Evolutionary conservation across 2,797 vertebrate genomes (phyloP), one percentile per base, ranked within the genome.

Genomic region (Sebastes matsubarae): DNA sequence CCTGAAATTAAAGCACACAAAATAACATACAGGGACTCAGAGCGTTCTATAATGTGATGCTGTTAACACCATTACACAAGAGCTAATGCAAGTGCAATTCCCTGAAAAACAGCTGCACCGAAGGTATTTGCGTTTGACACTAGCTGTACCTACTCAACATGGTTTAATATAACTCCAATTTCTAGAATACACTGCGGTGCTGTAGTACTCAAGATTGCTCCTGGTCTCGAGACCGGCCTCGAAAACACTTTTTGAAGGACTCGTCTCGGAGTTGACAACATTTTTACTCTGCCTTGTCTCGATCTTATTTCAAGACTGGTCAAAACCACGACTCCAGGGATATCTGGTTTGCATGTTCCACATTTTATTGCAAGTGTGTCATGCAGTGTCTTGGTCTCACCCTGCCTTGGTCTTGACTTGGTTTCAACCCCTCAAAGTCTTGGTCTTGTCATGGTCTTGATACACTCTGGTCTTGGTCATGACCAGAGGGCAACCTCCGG

Each of bases 1-100:
- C 24, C 59, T 77, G 32, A 71, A 82, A 86, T 80, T 6, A 75
- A 66, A 34, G 66, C 38, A 42, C 50, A 64, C 22, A 10, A 25
- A 72, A 77, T 20, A 36, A 18, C 63, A n/a, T 2, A 52, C 36
- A 64, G 38, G 42, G 46, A 61, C 59, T 65, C 46, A 14, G 59
- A 63, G 14, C 9, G 12, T 60, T 63, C 6, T 66, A 25, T 27
- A 52, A 68, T 22, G 25, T 63, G 24, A 75, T 64, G 12, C 42
- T 71, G 34, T 67, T 67, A 61, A 42, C 52, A 22, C 1, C 7
- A 4, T 16, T 38, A 70, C 60, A 64, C 52, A 36, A 72, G 29
- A 42, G 24, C 12, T n/a, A 14, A 42, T 30, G 32, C 46, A 50
- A 76, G 63, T 58, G 3, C 38, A 59, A 57, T 57, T 69, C 22